Evolutionary conservation across 2,888 invertebrate genomes (phyloP), one percentile per base, ranked within the genome.

Genomic region (Ochlodes sylvanus): DNA sequence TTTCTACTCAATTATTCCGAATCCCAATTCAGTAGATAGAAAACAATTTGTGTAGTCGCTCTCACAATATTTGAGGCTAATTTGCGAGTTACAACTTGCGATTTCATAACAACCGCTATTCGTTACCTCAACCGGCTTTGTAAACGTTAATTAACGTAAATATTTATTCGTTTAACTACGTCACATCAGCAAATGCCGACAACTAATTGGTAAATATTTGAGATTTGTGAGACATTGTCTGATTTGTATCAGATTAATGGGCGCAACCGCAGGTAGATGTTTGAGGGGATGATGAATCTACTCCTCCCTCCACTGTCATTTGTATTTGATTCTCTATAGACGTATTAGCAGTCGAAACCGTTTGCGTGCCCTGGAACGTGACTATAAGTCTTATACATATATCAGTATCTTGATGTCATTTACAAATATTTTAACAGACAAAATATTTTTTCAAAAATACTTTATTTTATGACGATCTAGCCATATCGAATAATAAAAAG

Each of bases 161-260:
- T 68, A 68, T 56, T 62, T 32, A 27, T 61, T 61, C 21, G 42
- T 58, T 52, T 47, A 44, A 44, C 15, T 21, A n/a, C 54, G 54
- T 32, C 54, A 32, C 55, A 56, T 62, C 41, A 68, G 47, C 56
- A 50, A 56, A 47, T 55, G 61, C 68, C 47, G 52, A 27, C 27
- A 57, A 58, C 73, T 83, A 84, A 85, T 84, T 84, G 79, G 75
- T 78, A 77, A 81, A 78, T 72, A 79, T 75, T 70, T 72, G 47
- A 52, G 55, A 72, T 70, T 70, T 62, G 58, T 47, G 63, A 56
- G 70, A 72, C 69, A 72, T 67, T 70, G 71, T 71, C 71, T 69
- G 69, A 72, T 72, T 73, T 66, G 63, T 70, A 21, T 41, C 32
- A 52, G 66, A 55, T 44, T 66, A 42, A 60, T 42, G 32, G 62